phyloP scores from a whole-genome alignment of 2,113 vertebrate genomes.

The Camelus bactrianus region DNA sequence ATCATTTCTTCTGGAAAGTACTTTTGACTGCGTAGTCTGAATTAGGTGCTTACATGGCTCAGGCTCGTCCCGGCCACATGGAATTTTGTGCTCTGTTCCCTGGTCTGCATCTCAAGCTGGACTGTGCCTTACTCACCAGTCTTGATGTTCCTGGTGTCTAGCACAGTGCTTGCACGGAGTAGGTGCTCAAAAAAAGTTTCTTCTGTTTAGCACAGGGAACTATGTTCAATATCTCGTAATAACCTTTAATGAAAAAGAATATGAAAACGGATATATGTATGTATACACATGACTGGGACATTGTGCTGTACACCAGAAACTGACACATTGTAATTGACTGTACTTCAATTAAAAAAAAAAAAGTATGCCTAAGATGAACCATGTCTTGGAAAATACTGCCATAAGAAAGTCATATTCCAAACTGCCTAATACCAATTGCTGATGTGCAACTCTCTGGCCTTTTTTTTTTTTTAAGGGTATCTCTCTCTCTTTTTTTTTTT shows the following conservation, averaged over 20 bases:
- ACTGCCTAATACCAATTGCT: neutral
- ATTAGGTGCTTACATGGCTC: neutral
- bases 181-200: neutral
- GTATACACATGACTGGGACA: no score
- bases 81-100: neutral
- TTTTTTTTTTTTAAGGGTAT: neutral
- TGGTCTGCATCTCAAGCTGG: neutral
- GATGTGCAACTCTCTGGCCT: neutral
- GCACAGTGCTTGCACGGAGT: neutral
- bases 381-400: neutral
- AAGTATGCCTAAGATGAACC: neutral
- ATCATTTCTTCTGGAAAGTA: neutral
- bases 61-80: neutral
- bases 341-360: no score
- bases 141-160: neutral
- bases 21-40: neutral
- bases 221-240: no score
- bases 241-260: no score
- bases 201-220: no score
- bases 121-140: no score
- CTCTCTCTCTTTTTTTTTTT: slow-evolving; percentile 11
- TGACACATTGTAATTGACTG: no score
- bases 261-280: no score
- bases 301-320: no score
- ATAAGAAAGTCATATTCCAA: neutral